These are phyloP conservation scores for Vulpes vulpes DNA, from an alignment of 2,113 vertebrate genomes.

Conservation along the genomic window DNA sequence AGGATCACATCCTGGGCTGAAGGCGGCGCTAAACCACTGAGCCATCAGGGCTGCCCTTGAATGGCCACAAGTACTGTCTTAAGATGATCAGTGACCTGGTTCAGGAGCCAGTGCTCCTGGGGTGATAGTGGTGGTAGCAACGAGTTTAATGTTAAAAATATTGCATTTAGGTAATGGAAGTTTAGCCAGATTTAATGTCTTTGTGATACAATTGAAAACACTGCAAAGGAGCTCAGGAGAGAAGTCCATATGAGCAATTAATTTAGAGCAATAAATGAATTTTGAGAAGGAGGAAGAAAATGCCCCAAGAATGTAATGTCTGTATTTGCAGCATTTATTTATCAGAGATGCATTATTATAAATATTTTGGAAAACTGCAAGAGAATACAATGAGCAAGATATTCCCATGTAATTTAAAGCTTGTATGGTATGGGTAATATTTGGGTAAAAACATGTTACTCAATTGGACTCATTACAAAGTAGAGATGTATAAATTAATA, in stretches of 20 bases:
- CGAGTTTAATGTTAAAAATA: neutral
- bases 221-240: neutral
- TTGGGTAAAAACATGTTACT: neutral
- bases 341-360: neutral
- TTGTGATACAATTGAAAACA: neutral
- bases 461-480: neutral
- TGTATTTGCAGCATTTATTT: neutral
- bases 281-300: too few species aligned
- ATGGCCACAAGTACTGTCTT: too few species aligned
- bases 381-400: neutral
- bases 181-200: neutral
- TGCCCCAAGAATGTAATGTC: neutral
- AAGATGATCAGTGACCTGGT: neutral
- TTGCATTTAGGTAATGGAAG: neutral
- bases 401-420: neutral
- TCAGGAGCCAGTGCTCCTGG: neutral
- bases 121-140: too few species aligned
- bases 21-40: too few species aligned
- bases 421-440: neutral
- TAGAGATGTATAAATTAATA: neutral
- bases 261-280: neutral
- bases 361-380: neutral
- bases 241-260: neutral
- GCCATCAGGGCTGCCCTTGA: too few species aligned
- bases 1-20: too few species aligned